phyloP scores from a whole-genome alignment of 2,888 invertebrate genomes.

The Epirrita christyi region DNA sequence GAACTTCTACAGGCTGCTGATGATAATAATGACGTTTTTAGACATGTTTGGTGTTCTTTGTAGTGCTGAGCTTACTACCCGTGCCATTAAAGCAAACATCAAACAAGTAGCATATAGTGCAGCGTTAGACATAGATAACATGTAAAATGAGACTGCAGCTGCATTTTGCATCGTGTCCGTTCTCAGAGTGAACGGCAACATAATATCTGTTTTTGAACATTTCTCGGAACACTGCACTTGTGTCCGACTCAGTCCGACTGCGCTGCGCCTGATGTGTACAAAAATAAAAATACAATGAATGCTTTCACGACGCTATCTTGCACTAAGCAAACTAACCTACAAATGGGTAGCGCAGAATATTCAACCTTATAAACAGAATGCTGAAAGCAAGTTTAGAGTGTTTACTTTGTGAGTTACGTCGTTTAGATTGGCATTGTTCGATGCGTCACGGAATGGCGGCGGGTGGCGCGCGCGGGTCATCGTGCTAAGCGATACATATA shows the following conservation, averaged over 20 bases:
- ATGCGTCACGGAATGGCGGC: conserved; percentile 73
- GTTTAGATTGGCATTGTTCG: conserved; percentile 49
- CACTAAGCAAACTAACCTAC: conserved; percentile 49
- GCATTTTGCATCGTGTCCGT: conserved; percentile 53
- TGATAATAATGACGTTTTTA: no score
- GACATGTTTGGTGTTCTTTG: not conserved
- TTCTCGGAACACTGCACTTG: conserved; percentile 76
- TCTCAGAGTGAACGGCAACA: conserved; percentile 38
- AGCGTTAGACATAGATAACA: no score
- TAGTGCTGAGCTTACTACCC: not conserved
- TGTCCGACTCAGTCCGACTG: conserved; percentile 55
- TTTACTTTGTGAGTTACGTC: conserved; percentile 46
- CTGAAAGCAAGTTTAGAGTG: conserved; percentile 47
- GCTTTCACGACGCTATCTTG: conserved; percentile 64
- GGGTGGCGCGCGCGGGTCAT: conserved; percentile 72
- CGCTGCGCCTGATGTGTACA: conserved; percentile 55
- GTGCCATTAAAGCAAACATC: conserved; percentile 22
- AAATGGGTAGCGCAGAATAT: conserved; percentile 37
- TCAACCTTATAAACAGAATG: conserved; percentile 28
- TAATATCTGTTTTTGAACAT: conserved; percentile 63
- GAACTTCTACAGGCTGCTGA: no score
- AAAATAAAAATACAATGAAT: conserved; percentile 75
- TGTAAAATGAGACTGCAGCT: conserved; percentile 43
- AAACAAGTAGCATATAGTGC: conserved; percentile 15
- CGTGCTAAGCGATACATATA: conserved; percentile 64